phyloP scores from a whole-genome alignment of 2,797 vertebrate genomes.

The Thunnus albacares region DNA sequence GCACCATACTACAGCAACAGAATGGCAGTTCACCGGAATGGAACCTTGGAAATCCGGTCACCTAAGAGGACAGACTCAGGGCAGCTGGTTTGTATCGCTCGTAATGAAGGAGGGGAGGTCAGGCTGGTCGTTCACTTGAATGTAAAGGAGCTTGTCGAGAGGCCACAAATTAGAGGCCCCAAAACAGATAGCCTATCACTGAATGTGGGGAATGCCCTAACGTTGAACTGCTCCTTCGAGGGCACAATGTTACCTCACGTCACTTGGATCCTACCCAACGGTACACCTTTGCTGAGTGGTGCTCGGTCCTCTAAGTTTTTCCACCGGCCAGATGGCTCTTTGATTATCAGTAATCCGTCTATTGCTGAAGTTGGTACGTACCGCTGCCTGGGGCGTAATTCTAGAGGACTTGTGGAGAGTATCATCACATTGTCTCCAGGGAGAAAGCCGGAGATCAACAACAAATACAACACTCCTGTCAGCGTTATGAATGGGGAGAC shows the following conservation, averaged over 20 bases:
- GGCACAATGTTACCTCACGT: conserved; percentile 80
- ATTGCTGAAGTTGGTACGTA: conserved; percentile 89
- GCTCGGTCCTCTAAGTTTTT: conserved; percentile 84
- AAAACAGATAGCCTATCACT: conserved; percentile 84
- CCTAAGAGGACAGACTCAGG: conserved; percentile 85
- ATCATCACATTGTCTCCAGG: conserved; percentile 87
- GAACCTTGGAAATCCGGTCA: conserved; percentile 90
- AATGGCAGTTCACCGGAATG: conserved; percentile 91
- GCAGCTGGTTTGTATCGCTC: conserved; percentile 89
- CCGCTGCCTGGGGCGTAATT: conserved; percentile 88
- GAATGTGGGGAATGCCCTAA: conserved; percentile 87
- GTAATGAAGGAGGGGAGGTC: conserved; percentile 93
- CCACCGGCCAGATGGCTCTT: conserved; percentile 87
- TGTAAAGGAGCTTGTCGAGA: conserved; percentile 82
- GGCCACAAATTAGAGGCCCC: conserved; percentile 79
- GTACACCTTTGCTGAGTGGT: conserved; percentile 85
- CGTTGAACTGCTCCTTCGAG: conserved; percentile 90
- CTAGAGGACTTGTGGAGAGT: conserved; percentile 84
- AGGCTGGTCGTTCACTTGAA: conserved; percentile 87
- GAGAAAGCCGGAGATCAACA: conserved; percentile 85
- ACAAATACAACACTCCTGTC: conserved; percentile 86
- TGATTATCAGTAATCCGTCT: conserved; percentile 88
- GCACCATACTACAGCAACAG: conserved; percentile 91
- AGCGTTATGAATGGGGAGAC: conserved; percentile 89
- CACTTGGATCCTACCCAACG: conserved; percentile 91